These are phyloP conservation scores for Epizoanthus fatuus DNA, from an alignment of 92 coral and sea anemone genomes.

Conservation along the genomic window DNA sequence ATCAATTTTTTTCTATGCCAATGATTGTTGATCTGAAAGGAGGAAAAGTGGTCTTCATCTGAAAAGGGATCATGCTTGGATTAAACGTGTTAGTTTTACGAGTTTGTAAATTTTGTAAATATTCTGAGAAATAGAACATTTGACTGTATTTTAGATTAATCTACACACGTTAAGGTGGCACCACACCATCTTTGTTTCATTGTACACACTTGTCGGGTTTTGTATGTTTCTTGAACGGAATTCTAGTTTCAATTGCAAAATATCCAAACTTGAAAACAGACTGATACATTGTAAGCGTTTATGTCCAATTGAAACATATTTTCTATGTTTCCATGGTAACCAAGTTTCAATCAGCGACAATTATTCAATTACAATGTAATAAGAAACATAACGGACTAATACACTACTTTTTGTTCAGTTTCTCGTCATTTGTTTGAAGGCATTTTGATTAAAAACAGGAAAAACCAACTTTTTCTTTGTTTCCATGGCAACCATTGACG, in stretches of 20 bases:
- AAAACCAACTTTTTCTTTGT: background rate
- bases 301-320: too few relatives aligned
- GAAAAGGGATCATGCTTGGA: background rate
- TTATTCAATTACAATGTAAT: too few relatives aligned
- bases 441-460: background rate
- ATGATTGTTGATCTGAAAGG: background rate
- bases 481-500: too few relatives aligned
- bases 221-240: background rate
- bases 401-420: background rate
- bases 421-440: background rate
- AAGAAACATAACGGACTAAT: too few relatives aligned
- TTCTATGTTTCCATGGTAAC: too few relatives aligned
- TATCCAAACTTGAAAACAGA: too few relatives aligned
- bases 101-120: background rate
- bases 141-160: background rate
- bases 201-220: background rate
- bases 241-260: background rate
- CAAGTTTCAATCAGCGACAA: too few relatives aligned
- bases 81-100: constrained; percentile 1
- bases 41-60: background rate
- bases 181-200: background rate
- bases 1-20: constrained; percentile 6
- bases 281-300: too few relatives aligned
- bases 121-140: background rate
- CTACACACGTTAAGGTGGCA: constrained; percentile 1